These are phyloP conservation scores for Oncorhynchus kisutch DNA, from an alignment of 2,113 vertebrate genomes.

Conservation along the genomic window DNA sequence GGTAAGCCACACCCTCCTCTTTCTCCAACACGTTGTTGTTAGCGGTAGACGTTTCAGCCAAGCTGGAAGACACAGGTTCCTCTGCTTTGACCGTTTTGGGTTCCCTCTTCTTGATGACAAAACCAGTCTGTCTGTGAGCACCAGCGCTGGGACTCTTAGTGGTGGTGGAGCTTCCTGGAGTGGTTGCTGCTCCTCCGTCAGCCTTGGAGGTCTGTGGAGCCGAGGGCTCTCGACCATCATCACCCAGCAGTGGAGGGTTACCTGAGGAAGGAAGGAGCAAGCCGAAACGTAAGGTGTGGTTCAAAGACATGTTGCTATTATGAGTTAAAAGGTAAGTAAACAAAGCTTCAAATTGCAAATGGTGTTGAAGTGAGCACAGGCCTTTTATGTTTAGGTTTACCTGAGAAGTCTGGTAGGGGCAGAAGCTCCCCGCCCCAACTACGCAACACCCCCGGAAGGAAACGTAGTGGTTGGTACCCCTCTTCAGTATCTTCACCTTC, in stretches of 20 bases:
- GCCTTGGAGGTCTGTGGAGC: constrained; percentile 54
- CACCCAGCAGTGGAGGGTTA: no score
- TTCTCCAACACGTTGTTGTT: constrained; percentile 40
- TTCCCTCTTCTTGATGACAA: constrained; percentile 77
- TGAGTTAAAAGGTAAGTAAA: no score
- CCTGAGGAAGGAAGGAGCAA: no score
- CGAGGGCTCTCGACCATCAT: no score
- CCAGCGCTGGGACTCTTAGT: constrained; percentile 68
- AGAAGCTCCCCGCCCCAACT: constrained; percentile 86
- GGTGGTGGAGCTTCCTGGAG: constrained; percentile 47
- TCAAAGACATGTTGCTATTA: no score
- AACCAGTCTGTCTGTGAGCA: constrained; percentile 70
- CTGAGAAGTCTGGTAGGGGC: constrained; percentile 81
- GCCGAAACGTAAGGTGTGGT: no score
- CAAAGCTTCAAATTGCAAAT: constrained; percentile 40
- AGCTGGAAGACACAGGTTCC: constrained; percentile 44
- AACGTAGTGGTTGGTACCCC: constrained; percentile 87
- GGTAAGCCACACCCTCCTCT: constrained; percentile 58
- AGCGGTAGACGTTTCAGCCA: constrained; percentile 32
- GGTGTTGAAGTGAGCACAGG: constrained; percentile 66
- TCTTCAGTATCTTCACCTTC: constrained; percentile 75
- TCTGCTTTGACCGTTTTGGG: constrained; percentile 62
- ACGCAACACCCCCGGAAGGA: constrained; percentile 93
- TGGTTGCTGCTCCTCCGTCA: constrained; percentile 44
- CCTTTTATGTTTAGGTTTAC: constrained; percentile 73